Percentiles rank a stretch among this genome's conserved stretches.
phyloP scores from a whole-genome alignment of 2,888 invertebrate genomes.

The Athrips mouffetella region DNA sequence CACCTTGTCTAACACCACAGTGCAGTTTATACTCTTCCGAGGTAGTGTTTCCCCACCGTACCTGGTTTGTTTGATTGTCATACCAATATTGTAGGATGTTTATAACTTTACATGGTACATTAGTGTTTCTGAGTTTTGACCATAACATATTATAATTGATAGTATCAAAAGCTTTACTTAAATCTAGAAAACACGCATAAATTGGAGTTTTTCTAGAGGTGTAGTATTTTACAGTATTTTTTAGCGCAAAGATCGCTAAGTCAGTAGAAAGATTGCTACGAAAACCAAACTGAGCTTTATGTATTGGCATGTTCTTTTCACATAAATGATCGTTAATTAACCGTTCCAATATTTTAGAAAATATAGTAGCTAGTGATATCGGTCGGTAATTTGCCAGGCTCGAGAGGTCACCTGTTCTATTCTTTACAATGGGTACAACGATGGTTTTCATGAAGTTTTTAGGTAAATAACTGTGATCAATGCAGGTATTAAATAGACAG shows the following conservation, averaged over 20 bases:
- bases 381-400: slow-evolving; percentile 11
- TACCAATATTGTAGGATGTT: too few species aligned
- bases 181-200: neutral
- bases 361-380: slow-evolving; percentile 10
- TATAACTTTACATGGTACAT: too few species aligned
- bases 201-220: neutral
- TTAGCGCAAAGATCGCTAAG: slow-evolving; percentile 4
- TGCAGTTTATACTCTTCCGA: too few species aligned
- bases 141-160: too few species aligned
- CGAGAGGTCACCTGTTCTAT: slow-evolving; percentile 10
- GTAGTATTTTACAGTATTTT: slow-evolving; percentile 2
- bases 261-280: slow-evolving; percentile 12
- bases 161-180: too few species aligned
- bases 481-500: neutral
- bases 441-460: slow-evolving; percentile 14
- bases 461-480: slow-evolving; percentile 12
- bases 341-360: slow-evolving; percentile 17
- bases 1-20: too few species aligned
- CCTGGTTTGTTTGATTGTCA: too few species aligned
- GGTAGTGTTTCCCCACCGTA: too few species aligned
- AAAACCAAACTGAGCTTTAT: slow-evolving; percentile 20
- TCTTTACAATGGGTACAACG: slow-evolving; percentile 20
- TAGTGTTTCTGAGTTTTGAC: too few species aligned
- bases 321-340: slow-evolving; percentile 14
- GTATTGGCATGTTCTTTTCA: slow-evolving; percentile 7